phyloP scores from a whole-genome alignment of 1,140 invertebrate species.

The Agraylea sexmaculata region DNA sequence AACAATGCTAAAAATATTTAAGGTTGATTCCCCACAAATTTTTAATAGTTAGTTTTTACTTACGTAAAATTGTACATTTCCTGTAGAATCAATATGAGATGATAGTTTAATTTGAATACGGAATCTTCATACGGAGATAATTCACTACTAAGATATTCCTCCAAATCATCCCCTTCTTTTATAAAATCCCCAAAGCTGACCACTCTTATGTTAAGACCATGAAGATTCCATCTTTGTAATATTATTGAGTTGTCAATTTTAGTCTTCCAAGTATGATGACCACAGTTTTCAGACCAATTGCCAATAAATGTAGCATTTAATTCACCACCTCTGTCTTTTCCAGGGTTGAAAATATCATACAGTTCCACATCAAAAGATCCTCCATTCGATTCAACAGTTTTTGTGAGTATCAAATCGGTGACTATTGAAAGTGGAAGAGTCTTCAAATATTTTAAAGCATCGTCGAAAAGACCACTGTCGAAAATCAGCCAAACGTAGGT shows the following conservation, averaged over 20 bases:
- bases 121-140: constrained; percentile 13
- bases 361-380: constrained; percentile 2
- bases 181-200: constrained; percentile 13
- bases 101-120: constrained; percentile 17
- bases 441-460: constrained; percentile 7
- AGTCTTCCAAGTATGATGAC: constrained; percentile 5
- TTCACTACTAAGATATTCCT: constrained; percentile 15
- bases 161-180: constrained; percentile 1
- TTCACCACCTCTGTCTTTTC: constrained; percentile 12
- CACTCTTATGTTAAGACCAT: constrained; percentile 11
- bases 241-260: constrained; percentile 9
- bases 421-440: constrained; percentile 13
- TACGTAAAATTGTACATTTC: constrained; percentile 20
- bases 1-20: constrained; percentile 14
- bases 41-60: constrained; percentile 3
- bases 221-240: constrained; percentile 10
- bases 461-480: constrained; percentile 5
- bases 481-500: constrained; percentile 17
- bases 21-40: not conserved
- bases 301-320: constrained; percentile 10
- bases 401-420: constrained; percentile 13
- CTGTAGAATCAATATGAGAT: constrained; percentile 12
- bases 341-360: constrained; percentile 17
- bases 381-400: constrained; percentile 7
- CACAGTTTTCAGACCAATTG: constrained; percentile 9